Evolutionary conservation across 30 jellyfish, hydroid and myxozoan genomes (phyloP).

Genomic region (Aurelia aurita complex sp. Pacific): DNA sequence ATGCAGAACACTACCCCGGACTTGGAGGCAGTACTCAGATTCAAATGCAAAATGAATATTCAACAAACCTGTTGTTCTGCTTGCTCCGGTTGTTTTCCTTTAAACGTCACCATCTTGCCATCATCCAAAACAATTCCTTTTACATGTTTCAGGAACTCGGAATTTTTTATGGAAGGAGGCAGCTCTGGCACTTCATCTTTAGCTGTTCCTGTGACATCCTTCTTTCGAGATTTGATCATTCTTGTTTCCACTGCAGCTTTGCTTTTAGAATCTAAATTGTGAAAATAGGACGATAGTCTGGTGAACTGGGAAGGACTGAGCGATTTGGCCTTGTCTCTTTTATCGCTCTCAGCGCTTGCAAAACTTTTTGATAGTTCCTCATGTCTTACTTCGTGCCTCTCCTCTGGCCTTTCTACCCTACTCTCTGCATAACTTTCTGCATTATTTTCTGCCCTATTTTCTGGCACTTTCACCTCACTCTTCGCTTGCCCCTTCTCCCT

Average conservation of each 20-base stretch:
- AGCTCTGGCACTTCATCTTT: slow-evolving; percentile 94
- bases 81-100: slow-evolving; percentile 22
- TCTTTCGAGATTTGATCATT: slow-evolving; percentile 43
- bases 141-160: slow-evolving; percentile 85
- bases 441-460: slow-evolving; percentile 3
- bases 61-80: slow-evolving; percentile 4
- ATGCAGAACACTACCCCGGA: too few species aligned
- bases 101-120: slow-evolving; percentile 87
- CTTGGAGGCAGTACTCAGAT: neutral
- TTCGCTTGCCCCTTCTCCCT: neutral
- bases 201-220: slow-evolving; percentile 72
- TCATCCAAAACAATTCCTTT: slow-evolving; percentile 85
- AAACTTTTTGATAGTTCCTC: neutral
- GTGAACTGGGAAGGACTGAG: slow-evolving; percentile 38
- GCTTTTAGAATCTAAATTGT: slow-evolving; percentile 46
- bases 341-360: slow-evolving; percentile 6
- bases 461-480: slow-evolving; percentile 17
- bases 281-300: slow-evolving; percentile 55
- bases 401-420: slow-evolving; percentile 10
- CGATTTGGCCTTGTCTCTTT: slow-evolving; percentile 12
- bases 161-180: slow-evolving; percentile 45
- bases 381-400: neutral
- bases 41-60: neutral
- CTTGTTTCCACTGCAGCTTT: slow-evolving; percentile 39
- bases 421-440: slow-evolving; percentile 21